Percentiles rank a stretch among this genome's conserved stretches.
Conservation (phyloP, 2,888 invertebrate genomes). For the Omphaloscelis lunosa region DNA sequence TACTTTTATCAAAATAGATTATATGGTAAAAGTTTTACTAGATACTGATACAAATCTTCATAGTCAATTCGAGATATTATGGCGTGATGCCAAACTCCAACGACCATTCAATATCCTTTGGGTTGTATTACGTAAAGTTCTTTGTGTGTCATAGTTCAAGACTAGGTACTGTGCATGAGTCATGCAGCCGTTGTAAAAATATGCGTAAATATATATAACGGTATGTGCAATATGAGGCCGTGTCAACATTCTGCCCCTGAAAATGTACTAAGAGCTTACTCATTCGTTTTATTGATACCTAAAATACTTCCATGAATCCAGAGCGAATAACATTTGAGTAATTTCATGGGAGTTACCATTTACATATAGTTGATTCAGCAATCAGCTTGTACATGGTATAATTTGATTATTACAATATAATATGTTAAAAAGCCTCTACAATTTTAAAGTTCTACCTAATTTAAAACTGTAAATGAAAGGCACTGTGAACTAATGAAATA, state of each 20-base stretch:
- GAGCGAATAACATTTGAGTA: constrained; percentile 26
- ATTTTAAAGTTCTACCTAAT: background rate
- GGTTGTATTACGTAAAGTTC: constrained; percentile 59
- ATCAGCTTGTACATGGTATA: constrained; percentile 1
- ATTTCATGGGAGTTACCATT: constrained; percentile 37
- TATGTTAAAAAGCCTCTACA: no score
- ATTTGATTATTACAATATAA: constrained; percentile 9
- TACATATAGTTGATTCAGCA: constrained; percentile 26
- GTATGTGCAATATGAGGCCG: constrained; percentile 57
- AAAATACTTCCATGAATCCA: constrained; percentile 49
- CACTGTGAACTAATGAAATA: constrained; percentile 20
- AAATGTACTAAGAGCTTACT: constrained; percentile 64
- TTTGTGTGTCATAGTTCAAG: constrained; percentile 67
- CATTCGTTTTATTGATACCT: constrained; percentile 65
- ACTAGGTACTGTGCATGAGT: constrained; percentile 63
- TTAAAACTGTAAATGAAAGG: constrained; percentile 18
- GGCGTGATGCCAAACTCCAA: constrained; percentile 57
- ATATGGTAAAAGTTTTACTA: constrained; percentile 18
- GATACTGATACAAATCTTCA: constrained; percentile 45
- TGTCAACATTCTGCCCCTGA: constrained; percentile 69
- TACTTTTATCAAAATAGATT: constrained; percentile 15
- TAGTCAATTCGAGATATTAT: constrained; percentile 38
- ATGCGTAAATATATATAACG: constrained; percentile 68
- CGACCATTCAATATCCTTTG: constrained; percentile 56
- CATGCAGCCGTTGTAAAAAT: constrained; percentile 59